Evolutionary conservation across 2,797 vertebrate genomes (phyloP).

Genomic region (Pygocentrus nattereri): DNA sequence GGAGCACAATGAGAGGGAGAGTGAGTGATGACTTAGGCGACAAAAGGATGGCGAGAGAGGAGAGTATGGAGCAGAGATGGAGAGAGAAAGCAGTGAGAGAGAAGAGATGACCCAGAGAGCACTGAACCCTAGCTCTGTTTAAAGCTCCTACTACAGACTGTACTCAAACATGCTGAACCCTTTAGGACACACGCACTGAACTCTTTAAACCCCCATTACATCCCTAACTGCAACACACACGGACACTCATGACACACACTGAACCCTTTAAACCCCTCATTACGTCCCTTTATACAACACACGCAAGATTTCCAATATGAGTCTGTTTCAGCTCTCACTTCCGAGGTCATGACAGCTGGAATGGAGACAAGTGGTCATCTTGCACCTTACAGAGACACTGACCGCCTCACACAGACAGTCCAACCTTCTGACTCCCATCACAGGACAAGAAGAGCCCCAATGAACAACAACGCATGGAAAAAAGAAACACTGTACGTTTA

Average conservation of each 20-base stretch:
- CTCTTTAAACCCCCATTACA: conserved; percentile 47
- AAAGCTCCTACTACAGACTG: conserved; percentile 43
- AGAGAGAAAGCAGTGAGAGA: conserved; percentile 57
- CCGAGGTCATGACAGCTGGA: conserved; percentile 32
- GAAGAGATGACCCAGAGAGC: conserved; percentile 55
- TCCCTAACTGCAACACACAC: conserved; percentile 29
- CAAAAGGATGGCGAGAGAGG: conserved; percentile 41
- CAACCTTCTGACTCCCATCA: conserved; percentile 1
- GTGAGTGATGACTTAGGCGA: conserved; percentile 19
- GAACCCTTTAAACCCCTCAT: conserved; percentile 48
- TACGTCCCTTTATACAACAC: conserved; percentile 28
- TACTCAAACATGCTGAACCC: conserved; percentile 52
- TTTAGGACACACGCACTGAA: conserved; percentile 41
- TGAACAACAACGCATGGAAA: conserved; percentile 28
- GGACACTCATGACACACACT: conserved; percentile 26
- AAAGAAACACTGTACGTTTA: conserved; percentile 17
- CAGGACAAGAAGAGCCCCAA: not conserved
- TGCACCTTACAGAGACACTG: conserved; percentile 42
- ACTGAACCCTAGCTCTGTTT: conserved; percentile 47
- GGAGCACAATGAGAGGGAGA: conserved; percentile 37
- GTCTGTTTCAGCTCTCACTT: conserved; percentile 8
- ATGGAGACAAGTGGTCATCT: conserved; percentile 26
- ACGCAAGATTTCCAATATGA: conserved; percentile 29
- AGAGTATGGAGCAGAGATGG: conserved; percentile 54
- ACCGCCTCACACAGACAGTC: not conserved